phyloP scores from a whole-genome alignment of 1,140 invertebrate species.

The Eubasilissa regina region DNA sequence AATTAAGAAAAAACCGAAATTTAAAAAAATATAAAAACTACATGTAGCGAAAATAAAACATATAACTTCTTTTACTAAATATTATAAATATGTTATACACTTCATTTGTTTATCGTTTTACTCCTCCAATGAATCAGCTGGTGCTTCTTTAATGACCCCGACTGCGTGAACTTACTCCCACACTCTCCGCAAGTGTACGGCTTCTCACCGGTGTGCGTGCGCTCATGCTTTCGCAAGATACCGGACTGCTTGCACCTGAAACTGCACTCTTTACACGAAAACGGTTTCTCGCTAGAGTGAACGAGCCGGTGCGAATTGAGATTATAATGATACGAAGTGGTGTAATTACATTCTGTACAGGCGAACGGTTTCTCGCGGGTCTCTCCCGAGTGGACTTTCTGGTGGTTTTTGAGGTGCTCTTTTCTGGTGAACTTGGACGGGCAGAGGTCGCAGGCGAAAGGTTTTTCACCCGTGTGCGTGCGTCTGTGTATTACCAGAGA shows the following conservation, averaged over 20 bases:
- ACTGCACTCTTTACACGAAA: neutral
- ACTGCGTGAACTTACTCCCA: neutral
- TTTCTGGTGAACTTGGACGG: neutral
- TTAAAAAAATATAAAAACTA: no score
- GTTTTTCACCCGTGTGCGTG: neutral
- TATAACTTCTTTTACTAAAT: no score
- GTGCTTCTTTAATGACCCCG: neutral
- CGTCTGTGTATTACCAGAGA: constrained; percentile 5
- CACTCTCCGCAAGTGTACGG: neutral
- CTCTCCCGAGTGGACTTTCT: neutral
- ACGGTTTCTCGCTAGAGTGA: neutral
- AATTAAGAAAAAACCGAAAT: no score
- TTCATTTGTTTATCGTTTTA: no score
- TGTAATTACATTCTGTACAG: neutral
- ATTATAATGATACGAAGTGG: neutral
- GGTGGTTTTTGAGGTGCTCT: neutral
- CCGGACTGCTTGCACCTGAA: neutral
- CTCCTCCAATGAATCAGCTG: no score
- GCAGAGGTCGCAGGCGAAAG: neutral
- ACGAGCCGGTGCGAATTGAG: neutral
- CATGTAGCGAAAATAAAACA: no score
- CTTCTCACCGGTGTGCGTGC: neutral
- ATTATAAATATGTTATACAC: no score
- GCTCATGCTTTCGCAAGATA: neutral
- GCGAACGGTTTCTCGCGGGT: neutral